Evolutionary conservation across 2,797 vertebrate species (phyloP).

Genomic region (Chaetodon trifasciatus): DNA sequence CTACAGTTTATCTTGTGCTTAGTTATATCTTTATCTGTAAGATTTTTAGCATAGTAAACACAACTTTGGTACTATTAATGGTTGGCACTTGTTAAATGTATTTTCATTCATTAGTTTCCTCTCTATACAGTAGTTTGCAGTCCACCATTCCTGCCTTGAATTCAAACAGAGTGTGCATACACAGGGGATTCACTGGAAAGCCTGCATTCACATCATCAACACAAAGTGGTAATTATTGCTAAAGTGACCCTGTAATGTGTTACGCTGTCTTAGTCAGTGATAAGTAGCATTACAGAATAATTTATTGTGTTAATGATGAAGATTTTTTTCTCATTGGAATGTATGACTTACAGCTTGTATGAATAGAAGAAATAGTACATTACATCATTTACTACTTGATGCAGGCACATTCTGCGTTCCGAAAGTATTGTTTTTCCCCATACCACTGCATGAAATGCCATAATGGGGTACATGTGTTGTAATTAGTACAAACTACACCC

Average conservation of each 20-base stretch:
- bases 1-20: not conserved
- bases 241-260: not conserved
- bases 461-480: conserved; percentile 11
- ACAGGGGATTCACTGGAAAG: too few species aligned
- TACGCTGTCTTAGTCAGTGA: not conserved
- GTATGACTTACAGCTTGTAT: not conserved
- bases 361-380: not conserved
- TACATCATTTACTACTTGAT: conserved; percentile 9
- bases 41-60: not conserved
- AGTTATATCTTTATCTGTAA: not conserved
- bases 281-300: conserved; percentile 3
- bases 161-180: too few species aligned
- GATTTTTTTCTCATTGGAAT: not conserved
- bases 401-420: conserved; percentile 1
- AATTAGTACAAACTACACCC: conserved; percentile 32
- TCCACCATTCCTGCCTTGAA: not conserved
- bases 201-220: not conserved
- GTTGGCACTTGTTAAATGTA: not conserved
- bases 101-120: not conserved
- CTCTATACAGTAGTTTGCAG: not conserved
- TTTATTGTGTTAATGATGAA: not conserved
- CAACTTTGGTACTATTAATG: not conserved
- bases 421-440: not conserved
- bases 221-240: not conserved
- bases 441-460: conserved; percentile 11